These are phyloP conservation scores for Gobionotothen gibberifrons DNA, from an alignment of 2,797 vertebrate genomes.

Conservation along the genomic window DNA sequence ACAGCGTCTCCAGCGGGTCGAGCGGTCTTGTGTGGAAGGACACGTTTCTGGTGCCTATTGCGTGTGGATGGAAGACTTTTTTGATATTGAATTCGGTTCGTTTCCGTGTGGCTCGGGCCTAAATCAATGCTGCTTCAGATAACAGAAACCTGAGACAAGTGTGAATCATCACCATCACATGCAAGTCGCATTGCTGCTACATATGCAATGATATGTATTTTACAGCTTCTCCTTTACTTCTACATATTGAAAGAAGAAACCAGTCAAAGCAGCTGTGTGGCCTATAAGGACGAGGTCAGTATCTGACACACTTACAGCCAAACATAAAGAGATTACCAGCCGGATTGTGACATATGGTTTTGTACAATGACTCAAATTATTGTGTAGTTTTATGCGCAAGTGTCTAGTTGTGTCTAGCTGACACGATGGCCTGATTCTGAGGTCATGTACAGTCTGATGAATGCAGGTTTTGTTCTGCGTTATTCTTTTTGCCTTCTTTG, in stretches of 20 bases:
- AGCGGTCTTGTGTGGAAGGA: no score
- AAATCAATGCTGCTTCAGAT: conserved; percentile 55
- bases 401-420: background rate
- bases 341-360: conserved; percentile 23
- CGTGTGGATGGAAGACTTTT: no score
- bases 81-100: no score
- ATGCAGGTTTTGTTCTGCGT: conserved; percentile 13
- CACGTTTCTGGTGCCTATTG: no score
- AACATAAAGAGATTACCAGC: conserved; percentile 13
- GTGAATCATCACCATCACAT: background rate
- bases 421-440: conserved; percentile 3
- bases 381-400: conserved; percentile 16
- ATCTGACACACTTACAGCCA: background rate
- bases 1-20: no score
- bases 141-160: conserved; percentile 57
- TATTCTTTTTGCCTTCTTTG: background rate
- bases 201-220: background rate
- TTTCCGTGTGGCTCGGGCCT: no score
- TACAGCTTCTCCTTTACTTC: background rate
- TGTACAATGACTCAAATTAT: conserved; percentile 1
- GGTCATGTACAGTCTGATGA: conserved; percentile 19
- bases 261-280: background rate
- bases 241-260: background rate
- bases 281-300: background rate
- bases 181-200: background rate